Evolutionary conservation across 2,113 vertebrate genomes (phyloP), one percentile per base, ranked within the genome.

Genomic region (Mellivora capensis): DNA sequence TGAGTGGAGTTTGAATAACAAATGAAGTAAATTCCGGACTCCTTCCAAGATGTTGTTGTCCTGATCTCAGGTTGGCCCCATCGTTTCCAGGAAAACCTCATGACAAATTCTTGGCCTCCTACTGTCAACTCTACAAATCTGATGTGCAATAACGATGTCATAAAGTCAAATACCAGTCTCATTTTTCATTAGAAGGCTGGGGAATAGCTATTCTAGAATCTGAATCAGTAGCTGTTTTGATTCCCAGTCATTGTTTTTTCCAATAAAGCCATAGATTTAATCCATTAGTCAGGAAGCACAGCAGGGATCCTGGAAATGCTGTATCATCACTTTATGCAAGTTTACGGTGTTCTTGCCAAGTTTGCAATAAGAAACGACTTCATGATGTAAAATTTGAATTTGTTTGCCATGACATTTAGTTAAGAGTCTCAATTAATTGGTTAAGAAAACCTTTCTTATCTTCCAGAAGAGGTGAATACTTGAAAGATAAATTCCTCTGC

Each of bases 391-490:
- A 94, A 93, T 72, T 49, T 57, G 64, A 92, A 80, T 92, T 86
- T 95, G 94, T 97, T 95, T 97, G 64, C 31, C 49, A 52, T 94
- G 84, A 91, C 59, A 92, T 93, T 88, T 95, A 84, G 59, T 90
- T 97, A 94, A 97, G 42, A 80, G 80, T 82, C 79, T 94, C 80
- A 76, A 96, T 97, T 97, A 97, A 96, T 95, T 96, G 71, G 92
- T 59, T 96, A 95, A 87, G 80, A 93, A 98, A 97, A 49, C 23
- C 62, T 93, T 85, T 85, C 84, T 97, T 98, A 96, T 97, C 95
- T 98, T 96, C 6, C 76, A 89, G 31, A 97, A 95, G 62, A 97
- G 54, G 64, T 90, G 67, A 95, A 83, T 91, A 91, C 37, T 72
- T 93, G 71, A 87, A 93, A 97, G 87, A 97, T 79, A 97, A 93